phyloP scores from a whole-genome alignment of 1,140 invertebrate species.

The Psix sp. region DNA sequence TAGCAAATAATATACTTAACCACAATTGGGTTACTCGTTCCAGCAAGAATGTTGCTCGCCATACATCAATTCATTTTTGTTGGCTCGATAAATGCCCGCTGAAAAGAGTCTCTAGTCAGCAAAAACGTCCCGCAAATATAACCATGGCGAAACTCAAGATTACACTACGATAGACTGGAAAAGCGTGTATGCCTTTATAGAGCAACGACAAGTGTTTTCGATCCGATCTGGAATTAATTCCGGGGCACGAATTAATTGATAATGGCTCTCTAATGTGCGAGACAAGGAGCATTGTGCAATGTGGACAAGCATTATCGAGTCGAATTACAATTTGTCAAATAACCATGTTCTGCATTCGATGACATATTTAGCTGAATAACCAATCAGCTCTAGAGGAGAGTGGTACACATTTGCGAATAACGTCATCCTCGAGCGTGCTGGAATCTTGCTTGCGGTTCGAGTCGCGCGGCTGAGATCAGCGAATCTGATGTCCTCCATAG shows the following conservation, averaged over 20 bases:
- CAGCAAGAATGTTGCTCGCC: too few species aligned
- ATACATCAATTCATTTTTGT: too few species aligned
- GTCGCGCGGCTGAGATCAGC: too few species aligned
- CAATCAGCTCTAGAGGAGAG: conserved; percentile 19
- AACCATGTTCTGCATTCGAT: conserved; percentile 11
- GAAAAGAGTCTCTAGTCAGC: too few species aligned
- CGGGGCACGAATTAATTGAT: conserved; percentile 5
- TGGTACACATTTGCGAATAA: conserved; percentile 19
- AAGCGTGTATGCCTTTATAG: too few species aligned
- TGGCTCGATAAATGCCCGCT: too few species aligned
- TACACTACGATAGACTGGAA: not conserved
- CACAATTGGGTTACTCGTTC: too few species aligned
- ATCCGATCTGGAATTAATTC: conserved; percentile 4
- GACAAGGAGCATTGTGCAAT: conserved; percentile 8
- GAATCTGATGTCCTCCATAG: too few species aligned
- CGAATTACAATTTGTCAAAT: conserved; percentile 32
- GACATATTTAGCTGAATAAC: conserved; percentile 25
- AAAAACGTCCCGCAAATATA: not conserved
- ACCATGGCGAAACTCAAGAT: not conserved
- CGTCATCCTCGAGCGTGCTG: conserved; percentile 23
- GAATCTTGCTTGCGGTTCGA: too few species aligned
- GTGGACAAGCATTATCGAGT: conserved; percentile 7
- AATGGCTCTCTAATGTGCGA: conserved; percentile 1
- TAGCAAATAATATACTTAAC: too few species aligned
- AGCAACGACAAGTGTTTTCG: not conserved